Evolutionary conservation across 2,888 invertebrate genomes (phyloP), one percentile per base, ranked within the genome.

Genomic region (Ctenicera cuprea): DNA sequence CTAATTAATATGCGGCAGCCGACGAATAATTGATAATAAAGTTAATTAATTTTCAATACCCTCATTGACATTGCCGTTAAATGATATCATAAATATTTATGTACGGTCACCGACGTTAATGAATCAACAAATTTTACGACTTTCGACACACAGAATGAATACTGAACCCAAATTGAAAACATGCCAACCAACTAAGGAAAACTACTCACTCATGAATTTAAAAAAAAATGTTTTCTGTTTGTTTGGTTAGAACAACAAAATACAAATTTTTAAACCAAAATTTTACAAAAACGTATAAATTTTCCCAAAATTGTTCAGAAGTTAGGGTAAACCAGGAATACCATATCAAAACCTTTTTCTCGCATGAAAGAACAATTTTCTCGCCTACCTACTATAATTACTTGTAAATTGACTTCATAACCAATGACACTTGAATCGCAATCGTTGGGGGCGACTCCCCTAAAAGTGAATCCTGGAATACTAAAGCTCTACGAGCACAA

Each of bases 331-430:
- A 14, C 41, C 41, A 41, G 7, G 37, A 59, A 59, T 8, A 26
- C 26, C 38, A 38, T 37, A 59, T 59, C 38, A 59, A 18, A 59
- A 59, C 30, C 59, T 22, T 72, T 75, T 70, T 73, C 59, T 12
- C 20, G 72, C 72, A 63, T 59, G 75, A 75, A 61, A 66, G 65
- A 61, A 70, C 73, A 74, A 74, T 74, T 74, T 74, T 72, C 72
- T 68, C 76, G 69, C 74, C 70, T 72, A 63, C 74, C 68, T 64
- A 76, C 79, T 70, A 81, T 86, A 85, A 86, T 86, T 85, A 85
- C 85, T 85, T 85, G 85, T 82, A 85, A 86, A 85, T 86, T 85
- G 85, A 86, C 83, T 86, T 86, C 84, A 85, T 85, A 83, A 85
- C 83, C 84, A 81, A 81, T 82, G 85, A 83, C 85, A 85, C 85